A percentile compares a stretch with the other conserved stretches of the same genome.
phyloP scores from a whole-genome alignment of 2,797 vertebrate species.

The Myripristis jacobus region DNA sequence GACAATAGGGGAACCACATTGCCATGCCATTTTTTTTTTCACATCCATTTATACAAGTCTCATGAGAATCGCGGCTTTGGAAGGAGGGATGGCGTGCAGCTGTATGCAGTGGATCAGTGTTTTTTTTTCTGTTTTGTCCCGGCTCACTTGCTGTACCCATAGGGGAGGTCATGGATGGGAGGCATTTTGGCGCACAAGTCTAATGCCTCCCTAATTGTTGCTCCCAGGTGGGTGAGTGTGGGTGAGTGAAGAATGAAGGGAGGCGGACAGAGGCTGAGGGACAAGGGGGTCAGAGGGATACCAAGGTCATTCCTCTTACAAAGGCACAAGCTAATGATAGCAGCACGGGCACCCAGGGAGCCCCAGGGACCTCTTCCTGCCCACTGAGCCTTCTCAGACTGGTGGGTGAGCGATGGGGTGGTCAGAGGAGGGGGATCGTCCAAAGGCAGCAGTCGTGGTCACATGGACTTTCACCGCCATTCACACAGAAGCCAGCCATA shows the following conservation, averaged over 20 bases:
- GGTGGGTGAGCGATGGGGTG: constrained; percentile 14
- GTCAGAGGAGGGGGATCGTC: constrained; percentile 4
- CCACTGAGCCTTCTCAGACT: constrained; percentile 9
- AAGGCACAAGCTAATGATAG: constrained; percentile 66
- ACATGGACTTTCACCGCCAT: constrained; percentile 30
- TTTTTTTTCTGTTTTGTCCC: constrained; percentile 34
- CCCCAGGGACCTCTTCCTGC: constrained; percentile 15
- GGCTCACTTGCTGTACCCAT: constrained; percentile 32
- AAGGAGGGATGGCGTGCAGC: constrained; percentile 37
- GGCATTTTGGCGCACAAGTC: constrained; percentile 56
- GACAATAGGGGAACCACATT: constrained; percentile 24
- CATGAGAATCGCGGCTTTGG: constrained; percentile 48
- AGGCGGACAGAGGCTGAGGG: constrained; percentile 17
- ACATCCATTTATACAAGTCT: constrained; percentile 2
- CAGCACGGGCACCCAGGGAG: constrained; percentile 35
- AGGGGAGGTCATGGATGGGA: constrained; percentile 63
- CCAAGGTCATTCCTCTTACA: constrained; percentile 41
- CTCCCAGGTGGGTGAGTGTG: constrained; percentile 64
- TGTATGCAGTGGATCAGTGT: background rate
- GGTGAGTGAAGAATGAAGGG: constrained; percentile 40
- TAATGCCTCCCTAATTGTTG: constrained; percentile 77
- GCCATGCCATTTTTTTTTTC: constrained; percentile 19
- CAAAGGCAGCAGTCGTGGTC: constrained; percentile 19
- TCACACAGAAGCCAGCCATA: constrained; percentile 4
- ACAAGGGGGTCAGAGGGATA: background rate